phyloP scores from a whole-genome alignment of 2,113 vertebrate species.

The Cichladusa arquata region DNA sequence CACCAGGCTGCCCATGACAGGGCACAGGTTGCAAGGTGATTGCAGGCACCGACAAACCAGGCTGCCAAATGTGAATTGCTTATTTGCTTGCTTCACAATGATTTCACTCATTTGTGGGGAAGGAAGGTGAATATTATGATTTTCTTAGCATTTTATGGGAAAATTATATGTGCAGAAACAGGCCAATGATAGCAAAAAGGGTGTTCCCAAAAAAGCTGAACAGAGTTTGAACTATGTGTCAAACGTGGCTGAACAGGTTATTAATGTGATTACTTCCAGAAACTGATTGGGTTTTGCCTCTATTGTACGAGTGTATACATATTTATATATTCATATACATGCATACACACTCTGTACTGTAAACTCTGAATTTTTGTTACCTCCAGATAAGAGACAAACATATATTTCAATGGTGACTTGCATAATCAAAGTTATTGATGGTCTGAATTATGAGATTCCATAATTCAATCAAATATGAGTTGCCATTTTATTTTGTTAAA shows the following conservation, averaged over 20 bases:
- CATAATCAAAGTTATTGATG: background rate
- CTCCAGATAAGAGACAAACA: background rate
- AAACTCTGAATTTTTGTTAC: background rate
- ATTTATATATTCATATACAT: background rate
- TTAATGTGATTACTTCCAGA: background rate
- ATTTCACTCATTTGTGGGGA: background rate
- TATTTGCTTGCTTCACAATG: background rate
- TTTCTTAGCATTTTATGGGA: background rate
- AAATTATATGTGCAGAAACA: background rate
- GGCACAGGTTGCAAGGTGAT: background rate
- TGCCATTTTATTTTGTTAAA: background rate
- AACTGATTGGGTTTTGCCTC: background rate
- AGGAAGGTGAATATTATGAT: background rate
- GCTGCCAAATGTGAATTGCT: background rate
- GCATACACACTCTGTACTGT: background rate
- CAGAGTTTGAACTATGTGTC: background rate
- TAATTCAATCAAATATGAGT: no score
- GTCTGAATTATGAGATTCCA: background rate
- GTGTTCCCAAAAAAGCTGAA: background rate
- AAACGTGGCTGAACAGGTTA: background rate
- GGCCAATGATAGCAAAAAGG: background rate
- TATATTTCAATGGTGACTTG: rapidly evolving
- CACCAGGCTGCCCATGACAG: background rate
- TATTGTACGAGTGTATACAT: background rate
- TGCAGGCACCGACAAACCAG: rapidly evolving